These are phyloP conservation scores for Gryon sp. DNA, from an alignment of 1,140 invertebrate species.

Conservation along the genomic window DNA sequence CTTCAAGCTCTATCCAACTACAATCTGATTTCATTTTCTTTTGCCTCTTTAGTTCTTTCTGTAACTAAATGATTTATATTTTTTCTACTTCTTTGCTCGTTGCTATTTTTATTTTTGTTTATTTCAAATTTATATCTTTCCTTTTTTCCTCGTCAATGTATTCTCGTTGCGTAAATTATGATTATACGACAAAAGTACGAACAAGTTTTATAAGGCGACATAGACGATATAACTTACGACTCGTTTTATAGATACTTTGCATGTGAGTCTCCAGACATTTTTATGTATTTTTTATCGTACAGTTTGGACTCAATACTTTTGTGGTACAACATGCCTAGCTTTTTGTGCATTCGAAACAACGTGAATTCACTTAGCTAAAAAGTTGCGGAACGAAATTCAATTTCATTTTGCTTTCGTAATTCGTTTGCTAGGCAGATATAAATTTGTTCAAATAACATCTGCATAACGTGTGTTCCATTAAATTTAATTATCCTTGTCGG, in stretches of 20 bases:
- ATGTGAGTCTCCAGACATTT: slow-evolving; percentile 50
- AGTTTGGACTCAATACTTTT: slow-evolving; percentile 15
- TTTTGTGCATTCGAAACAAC: slow-evolving; percentile 26
- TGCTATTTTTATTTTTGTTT: too few species aligned
- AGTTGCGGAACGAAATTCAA: background rate
- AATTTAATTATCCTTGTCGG: too few species aligned
- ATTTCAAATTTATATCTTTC: background rate
- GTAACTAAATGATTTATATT: too few species aligned
- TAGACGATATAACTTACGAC: slow-evolving; percentile 42
- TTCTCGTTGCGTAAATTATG: slow-evolving; percentile 25
- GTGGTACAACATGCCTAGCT: background rate
- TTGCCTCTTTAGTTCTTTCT: background rate
- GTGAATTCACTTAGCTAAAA: slow-evolving; percentile 11
- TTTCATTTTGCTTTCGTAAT: slow-evolving; percentile 23
- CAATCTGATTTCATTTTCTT: slow-evolving; percentile 2
- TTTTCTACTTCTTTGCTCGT: too few species aligned
- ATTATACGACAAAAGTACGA: slow-evolving; percentile 23
- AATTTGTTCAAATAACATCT: too few species aligned
- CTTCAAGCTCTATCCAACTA: too few species aligned
- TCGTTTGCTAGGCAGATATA: too few species aligned
- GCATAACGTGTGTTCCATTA: too few species aligned
- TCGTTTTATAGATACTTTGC: slow-evolving; percentile 50
- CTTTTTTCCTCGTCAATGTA: background rate
- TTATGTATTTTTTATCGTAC: slow-evolving; percentile 54
- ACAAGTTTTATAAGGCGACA: slow-evolving; percentile 11